Conservation (phyloP, 2,888 invertebrate species). For the Xylocampa areola region DNA sequence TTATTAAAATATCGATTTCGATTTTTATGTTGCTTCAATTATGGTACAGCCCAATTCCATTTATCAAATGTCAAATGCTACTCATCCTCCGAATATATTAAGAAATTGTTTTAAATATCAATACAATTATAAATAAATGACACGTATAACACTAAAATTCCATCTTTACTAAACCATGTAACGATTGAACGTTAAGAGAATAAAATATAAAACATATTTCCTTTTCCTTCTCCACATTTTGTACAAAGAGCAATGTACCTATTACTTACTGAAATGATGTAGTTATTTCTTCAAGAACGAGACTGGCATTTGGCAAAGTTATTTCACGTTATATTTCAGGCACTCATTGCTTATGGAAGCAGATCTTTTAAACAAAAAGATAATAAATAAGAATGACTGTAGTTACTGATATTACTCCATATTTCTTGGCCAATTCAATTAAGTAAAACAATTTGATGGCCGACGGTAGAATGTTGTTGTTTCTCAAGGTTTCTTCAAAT, state of each 20-base stretch:
- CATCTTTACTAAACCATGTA: constrained; percentile 28
- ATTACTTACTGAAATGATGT: constrained; percentile 38
- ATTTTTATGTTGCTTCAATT: too few relatives aligned
- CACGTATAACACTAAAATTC: constrained; percentile 26
- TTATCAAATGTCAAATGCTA: too few relatives aligned
- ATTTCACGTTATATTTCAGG: constrained; percentile 33
- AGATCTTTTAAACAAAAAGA: constrained; percentile 32
- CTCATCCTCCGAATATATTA: too few relatives aligned
- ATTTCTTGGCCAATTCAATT: constrained; percentile 9
- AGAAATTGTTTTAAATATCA: too few relatives aligned
- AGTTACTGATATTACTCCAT: background rate
- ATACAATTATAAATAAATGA: constrained; percentile 19
- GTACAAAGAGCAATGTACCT: constrained; percentile 30
- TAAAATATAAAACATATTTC: constrained; percentile 30
- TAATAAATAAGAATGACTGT: constrained; percentile 5
- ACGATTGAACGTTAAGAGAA: constrained; percentile 31
- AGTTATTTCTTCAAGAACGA: constrained; percentile 26
- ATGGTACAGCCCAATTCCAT: too few relatives aligned
- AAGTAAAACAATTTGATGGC: constrained; percentile 1
- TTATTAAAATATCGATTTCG: too few relatives aligned
- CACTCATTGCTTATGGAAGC: constrained; percentile 33
- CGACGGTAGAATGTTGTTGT: background rate
- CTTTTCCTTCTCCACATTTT: constrained; percentile 15
- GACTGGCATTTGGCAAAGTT: constrained; percentile 28
- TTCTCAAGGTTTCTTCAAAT: background rate